Evolutionary conservation across 92 coral and sea anemone species (phyloP).

Genomic region (Zoanthus solanderi): DNA sequence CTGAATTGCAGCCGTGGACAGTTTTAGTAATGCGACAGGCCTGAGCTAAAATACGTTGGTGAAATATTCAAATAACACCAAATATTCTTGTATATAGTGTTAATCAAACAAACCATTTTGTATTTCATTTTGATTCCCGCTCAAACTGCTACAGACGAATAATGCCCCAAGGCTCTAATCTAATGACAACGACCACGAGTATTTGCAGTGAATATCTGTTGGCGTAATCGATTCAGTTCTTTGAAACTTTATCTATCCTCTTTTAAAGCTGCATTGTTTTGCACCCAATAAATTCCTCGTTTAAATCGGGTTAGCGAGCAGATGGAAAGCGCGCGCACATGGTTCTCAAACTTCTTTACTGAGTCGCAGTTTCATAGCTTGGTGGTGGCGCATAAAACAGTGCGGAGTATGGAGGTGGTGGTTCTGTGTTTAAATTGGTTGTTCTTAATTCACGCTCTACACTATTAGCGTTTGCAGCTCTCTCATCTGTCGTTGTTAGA

Average conservation of each 20-base stretch:
- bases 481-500: background rate
- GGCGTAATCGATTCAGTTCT: background rate
- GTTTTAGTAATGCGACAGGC: no score
- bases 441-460: background rate
- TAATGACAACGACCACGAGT: background rate
- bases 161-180: background rate
- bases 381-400: slow-evolving; percentile 34
- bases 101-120: no score
- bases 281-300: background rate
- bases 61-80: no score
- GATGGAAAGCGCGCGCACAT: background rate
- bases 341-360: background rate
- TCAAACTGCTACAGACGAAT: background rate
- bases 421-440: background rate
- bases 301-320: background rate
- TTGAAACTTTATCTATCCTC: background rate
- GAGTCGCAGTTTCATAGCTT: slow-evolving; percentile 22
- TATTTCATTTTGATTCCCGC: no score
- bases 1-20: no score
- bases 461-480: background rate
- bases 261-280: background rate
- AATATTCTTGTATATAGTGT: no score
- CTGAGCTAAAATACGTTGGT: no score
- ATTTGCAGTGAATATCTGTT: background rate
- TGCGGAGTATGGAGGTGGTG: slow-evolving; percentile 29